A percentile compares a stretch with the other conserved stretches of the same genome.
Evolutionary conservation across 2,888 invertebrate species (phyloP).

Genomic region (Diarsia dahlii): DNA sequence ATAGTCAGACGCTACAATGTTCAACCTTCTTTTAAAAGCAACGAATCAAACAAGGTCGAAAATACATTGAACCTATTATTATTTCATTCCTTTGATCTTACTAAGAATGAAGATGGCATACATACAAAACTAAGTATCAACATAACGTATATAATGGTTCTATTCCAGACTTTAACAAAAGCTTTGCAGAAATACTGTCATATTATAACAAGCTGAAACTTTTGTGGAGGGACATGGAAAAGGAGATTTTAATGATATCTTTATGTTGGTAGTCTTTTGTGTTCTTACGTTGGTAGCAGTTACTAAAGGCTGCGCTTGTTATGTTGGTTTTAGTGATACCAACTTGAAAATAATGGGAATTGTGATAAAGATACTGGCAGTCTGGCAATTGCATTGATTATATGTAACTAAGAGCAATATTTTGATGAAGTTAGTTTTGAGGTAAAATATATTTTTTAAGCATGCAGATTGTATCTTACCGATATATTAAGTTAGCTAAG

Average conservation of each 20-base stretch:
- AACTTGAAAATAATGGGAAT: slow-evolving; percentile 23
- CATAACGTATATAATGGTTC: slow-evolving; percentile 39
- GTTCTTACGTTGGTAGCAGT: slow-evolving; percentile 45
- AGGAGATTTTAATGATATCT: slow-evolving; percentile 70
- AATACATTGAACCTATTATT: slow-evolving; percentile 26
- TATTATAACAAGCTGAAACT: slow-evolving; percentile 69
- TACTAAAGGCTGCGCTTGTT: slow-evolving; percentile 48
- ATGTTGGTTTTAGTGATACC: slow-evolving; percentile 30
- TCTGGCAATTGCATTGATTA: not conserved
- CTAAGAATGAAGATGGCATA: slow-evolving; percentile 43
- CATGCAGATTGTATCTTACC: not conserved
- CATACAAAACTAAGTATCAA: slow-evolving; percentile 42
- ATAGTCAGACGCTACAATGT: not conserved
- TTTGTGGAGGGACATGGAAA: slow-evolving; percentile 63
- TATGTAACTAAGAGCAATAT: not conserved
- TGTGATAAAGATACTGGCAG: not conserved
- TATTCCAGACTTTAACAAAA: slow-evolving; percentile 59
- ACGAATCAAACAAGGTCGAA: slow-evolving; percentile 9
- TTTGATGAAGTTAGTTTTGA: no score
- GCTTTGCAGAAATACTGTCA: slow-evolving; percentile 62
- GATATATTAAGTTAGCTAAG: no score
- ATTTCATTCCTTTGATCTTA: slow-evolving; percentile 41
- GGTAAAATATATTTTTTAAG: not conserved
- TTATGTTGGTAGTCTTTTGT: slow-evolving; percentile 58
- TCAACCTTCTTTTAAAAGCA: not conserved